These are phyloP conservation scores for Myotis vivesi DNA, from an alignment of 2,797 vertebrate species.

Conservation along the genomic window DNA sequence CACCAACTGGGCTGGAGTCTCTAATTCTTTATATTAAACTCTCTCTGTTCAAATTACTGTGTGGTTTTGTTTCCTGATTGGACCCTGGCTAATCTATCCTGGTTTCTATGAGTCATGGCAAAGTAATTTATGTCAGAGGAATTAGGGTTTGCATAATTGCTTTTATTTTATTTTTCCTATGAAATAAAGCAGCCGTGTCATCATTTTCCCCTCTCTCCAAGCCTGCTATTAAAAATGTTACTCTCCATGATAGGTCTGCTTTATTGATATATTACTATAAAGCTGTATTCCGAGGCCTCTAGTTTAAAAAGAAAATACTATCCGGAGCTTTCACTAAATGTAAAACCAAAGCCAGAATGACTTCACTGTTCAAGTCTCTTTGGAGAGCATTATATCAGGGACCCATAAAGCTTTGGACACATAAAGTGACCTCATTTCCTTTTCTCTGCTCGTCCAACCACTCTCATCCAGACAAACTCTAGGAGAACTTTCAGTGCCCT, in stretches of 20 bases:
- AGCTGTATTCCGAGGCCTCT: neutral
- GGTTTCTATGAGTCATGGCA: neutral
- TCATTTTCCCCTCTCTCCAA: neutral
- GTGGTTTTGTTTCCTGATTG: neutral
- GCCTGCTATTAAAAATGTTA: conserved; percentile 14
- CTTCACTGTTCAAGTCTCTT: neutral
- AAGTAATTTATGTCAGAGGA: neutral
- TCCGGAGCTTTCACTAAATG: neutral
- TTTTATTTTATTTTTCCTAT: neutral
- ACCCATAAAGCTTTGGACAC: neutral
- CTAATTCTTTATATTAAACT: neutral
- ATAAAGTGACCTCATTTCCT: neutral
- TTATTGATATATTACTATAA: neutral
- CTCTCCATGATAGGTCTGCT: neutral
- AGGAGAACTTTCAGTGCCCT: neutral
- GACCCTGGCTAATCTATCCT: neutral
- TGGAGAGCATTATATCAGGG: neutral
- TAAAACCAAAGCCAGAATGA: neutral
- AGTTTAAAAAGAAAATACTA: neutral
- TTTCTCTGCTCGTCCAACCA: neutral
- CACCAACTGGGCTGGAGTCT: no score
- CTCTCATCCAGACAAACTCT: neutral
- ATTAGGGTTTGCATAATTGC: neutral
- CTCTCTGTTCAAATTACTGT: neutral
- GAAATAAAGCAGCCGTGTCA: conserved; percentile 2